Base-by-base conservation (phyloP, 1,140 invertebrate species). In the Penaeus vannamei region DNA sequence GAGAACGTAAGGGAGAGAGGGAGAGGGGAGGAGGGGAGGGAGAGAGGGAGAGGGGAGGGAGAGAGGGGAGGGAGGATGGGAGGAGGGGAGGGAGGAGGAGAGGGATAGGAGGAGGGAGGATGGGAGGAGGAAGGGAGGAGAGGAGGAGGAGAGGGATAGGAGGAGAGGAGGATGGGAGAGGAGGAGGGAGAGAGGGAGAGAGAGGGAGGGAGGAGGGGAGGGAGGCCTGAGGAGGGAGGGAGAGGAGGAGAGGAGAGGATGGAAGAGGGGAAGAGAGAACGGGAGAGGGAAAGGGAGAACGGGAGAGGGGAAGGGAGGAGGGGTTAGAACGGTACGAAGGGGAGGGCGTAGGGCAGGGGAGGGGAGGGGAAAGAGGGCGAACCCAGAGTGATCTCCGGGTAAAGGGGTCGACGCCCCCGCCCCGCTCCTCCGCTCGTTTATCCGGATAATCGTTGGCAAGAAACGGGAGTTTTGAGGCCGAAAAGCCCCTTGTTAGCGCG, bases 321-420 rank as follows among this genome's bases (percentile, higher is more conserved):
- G 4, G 14, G 59, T 2, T 4, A 32, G 61, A 20, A 19, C 26
- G 80, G 14, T 10, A 61, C 64, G 86, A 19, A 61, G 53, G 29
- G 53, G 86, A 42, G 61, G 32, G 59, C 81, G 79, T 29, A 42
- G 60, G 79, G 59, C n/a, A 81, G 79, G 61, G 79, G n/a, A 61
- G 17, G 79, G 46, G 77, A n/a, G 62, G 66, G 77, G 42, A 72
- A 20, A 59, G 32, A 42, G 64, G 36, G 23, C 19, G 53, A 36
- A 66, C 66, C 46, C 66, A 84, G 59, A 84, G 83, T 84, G 83
- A 42, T 36, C 29, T 69, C 83, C 83, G 83, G 64, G 32, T 84
- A 84, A 84, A 66, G 64, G 62, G 83, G 62, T 84, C 20, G 29
- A 46, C 32, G 42, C 23, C 62, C 36, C 64, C 64, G 17, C 66